A percentile compares a stretch with the other conserved stretches of the same genome.
Conservation (phyloP, 1,140 invertebrate species). For the Apolygus lucorum region DNA sequence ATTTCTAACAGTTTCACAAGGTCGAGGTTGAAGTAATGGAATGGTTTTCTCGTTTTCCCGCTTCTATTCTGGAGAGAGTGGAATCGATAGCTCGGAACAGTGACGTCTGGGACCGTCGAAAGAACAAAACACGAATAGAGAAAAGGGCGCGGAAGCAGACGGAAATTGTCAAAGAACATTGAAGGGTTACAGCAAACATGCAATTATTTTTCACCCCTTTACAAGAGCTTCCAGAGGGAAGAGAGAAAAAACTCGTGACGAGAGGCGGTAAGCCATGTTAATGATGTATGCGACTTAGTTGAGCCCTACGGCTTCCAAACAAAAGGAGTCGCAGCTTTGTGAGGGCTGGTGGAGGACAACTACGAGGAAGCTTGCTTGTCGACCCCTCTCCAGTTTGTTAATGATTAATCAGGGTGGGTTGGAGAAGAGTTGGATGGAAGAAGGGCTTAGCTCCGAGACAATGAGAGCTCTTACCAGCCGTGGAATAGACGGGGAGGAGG, state of each 20-base stretch:
- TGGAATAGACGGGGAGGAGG: too few species aligned
- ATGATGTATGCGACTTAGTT: constrained; percentile 9
- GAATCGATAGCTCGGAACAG: too few species aligned
- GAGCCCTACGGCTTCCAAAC: neutral
- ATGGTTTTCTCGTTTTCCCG: too few species aligned
- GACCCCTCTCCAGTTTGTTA: neutral
- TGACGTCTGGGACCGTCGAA: too few species aligned
- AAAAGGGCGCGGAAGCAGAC: neutral
- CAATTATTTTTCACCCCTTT: constrained; percentile 1
- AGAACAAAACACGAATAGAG: too few species aligned
- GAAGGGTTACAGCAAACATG: neutral
- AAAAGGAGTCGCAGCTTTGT: neutral
- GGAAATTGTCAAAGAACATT: neutral
- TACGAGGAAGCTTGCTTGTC: neutral
- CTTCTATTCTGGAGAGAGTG: too few species aligned
- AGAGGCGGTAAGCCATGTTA: constrained; percentile 15
- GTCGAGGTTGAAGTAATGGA: too few species aligned
- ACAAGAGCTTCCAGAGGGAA: neutral
- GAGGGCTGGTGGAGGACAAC: neutral
- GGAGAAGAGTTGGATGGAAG: neutral
- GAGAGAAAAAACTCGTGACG: neutral
- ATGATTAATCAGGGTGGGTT: constrained; percentile 2
- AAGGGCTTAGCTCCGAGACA: neutral
- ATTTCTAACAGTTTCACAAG: too few species aligned
- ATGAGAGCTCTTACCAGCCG: neutral